Base-by-base conservation (phyloP, 2,888 invertebrate genomes). In the Amorpha juglandis region DNA sequence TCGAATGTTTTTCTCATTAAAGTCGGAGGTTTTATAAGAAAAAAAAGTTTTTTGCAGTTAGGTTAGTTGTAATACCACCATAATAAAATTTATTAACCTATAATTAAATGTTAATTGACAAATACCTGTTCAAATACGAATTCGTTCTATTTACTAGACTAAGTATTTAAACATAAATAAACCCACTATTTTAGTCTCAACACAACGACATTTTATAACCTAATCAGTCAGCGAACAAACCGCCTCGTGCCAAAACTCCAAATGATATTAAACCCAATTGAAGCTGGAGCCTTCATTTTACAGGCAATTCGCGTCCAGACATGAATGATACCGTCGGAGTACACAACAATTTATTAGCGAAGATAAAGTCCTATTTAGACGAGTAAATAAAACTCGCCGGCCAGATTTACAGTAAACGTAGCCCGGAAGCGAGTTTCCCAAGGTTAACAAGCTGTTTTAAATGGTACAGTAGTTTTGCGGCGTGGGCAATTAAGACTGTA, bases 401-500 rank as follows among this genome's bases (percentile, higher is more conserved):
- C 38, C 58, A 42, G 42, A 58, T 58, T 58, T 58, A 16, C 38
- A 12, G 58, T 58, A 42, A 58, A 58, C 38, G 51, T 16, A 51
- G 35, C 47, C n/a, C 21, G 33, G 8, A 51, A 51, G 50, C 48
- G 51, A 38, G 19, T 63, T 63, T 63, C 21, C 47, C 51, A 63
- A 51, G 58, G 42, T 58, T 58, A 42, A 58, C 58, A 58, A 58
- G 58, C 58, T 19, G 42, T 58, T 58, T 42, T 58, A 58, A 42
- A 19, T 16, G 58, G 16, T 4, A 11, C 58, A 11, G 63, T 47
- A 63, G 33, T 47, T 63, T 51, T 38, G 63, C 63, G 51, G 63
- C 19, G 50, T 50, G 50, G 63, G 63, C 51, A 63, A 63, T 63
- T 63, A 63, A 63, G 63, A 38, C 63, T 51, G 63, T 38, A 63